Percentiles rank a stretch among this genome's conserved stretches.
These are phyloP conservation scores for Danaus chrysippus DNA, from an alignment of 2,888 invertebrate species.

Conservation along the genomic window DNA sequence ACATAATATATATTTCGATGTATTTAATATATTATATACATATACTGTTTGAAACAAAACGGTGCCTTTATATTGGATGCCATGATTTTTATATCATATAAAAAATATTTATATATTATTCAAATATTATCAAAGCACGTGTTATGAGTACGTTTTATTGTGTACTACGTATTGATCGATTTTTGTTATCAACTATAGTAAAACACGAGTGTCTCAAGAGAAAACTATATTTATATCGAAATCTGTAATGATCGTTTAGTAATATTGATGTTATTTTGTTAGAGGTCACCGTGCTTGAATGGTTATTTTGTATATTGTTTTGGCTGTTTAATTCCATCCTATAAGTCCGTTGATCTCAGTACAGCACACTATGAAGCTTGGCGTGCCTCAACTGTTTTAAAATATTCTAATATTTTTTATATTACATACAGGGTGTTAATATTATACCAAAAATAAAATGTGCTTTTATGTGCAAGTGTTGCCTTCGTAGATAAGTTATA, in stretches of 20 bases:
- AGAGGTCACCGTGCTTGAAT: background rate
- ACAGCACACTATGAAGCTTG: conserved; percentile 54
- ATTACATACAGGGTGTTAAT: conserved; percentile 75
- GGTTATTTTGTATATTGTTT: conserved; percentile 13
- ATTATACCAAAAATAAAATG: conserved; percentile 70
- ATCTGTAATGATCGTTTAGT: background rate
- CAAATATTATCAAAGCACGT: no score
- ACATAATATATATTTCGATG: background rate
- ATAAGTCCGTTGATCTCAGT: conserved; percentile 65
- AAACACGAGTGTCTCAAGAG: background rate
- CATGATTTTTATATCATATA: no score
- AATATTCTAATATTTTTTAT: conserved; percentile 66
- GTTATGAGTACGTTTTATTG: no score
- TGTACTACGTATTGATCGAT: no score
- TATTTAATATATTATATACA: background rate
- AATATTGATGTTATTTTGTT: no score
- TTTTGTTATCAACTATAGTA: no score
- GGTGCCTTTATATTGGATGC: background rate
- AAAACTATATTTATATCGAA: background rate
- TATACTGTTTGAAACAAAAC: background rate
- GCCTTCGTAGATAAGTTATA: conserved; percentile 62
- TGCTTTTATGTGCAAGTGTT: conserved; percentile 74
- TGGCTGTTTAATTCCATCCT: conserved; percentile 15
- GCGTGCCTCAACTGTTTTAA: conserved; percentile 62
- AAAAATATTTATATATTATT: no score